A percentile compares a stretch with the other conserved stretches of the same genome.
Conservation (phyloP, 2,888 invertebrate genomes). For the Drosophila emarginata region DNA sequence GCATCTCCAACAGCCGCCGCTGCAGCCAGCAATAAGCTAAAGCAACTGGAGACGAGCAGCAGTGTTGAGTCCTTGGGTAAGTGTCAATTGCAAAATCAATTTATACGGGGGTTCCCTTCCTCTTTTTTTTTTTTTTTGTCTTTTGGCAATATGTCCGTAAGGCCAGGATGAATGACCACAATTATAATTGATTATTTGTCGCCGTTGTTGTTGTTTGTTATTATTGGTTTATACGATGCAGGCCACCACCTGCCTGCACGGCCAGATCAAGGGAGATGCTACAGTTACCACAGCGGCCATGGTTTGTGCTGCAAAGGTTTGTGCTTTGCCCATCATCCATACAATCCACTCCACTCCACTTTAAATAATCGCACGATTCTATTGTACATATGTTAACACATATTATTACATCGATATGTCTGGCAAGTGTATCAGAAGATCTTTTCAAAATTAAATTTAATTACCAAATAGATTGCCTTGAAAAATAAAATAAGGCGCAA, state of each 20-base stretch:
- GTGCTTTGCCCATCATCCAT: slow-evolving; percentile 38
- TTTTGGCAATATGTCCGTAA: slow-evolving; percentile 28
- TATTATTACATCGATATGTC: background rate
- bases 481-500: too few relatives aligned
- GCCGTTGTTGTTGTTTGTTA: slow-evolving; percentile 25
- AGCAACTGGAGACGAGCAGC: slow-evolving; percentile 70
- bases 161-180: slow-evolving; percentile 32
- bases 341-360: slow-evolving; percentile 1
- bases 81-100: slow-evolving; percentile 30
- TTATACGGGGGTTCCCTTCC: slow-evolving; percentile 14
- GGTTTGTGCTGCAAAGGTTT: slow-evolving; percentile 63
- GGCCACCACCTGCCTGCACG: slow-evolving; percentile 55
- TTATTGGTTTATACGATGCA: slow-evolving; percentile 56
- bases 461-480: too few relatives aligned
- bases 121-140: background rate
- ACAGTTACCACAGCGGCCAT: slow-evolving; percentile 39
- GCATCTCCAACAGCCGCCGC: slow-evolving; percentile 41
- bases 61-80: slow-evolving; percentile 82
- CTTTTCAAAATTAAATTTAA: too few relatives aligned
- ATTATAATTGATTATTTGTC: slow-evolving; percentile 36
- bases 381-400: slow-evolving; percentile 28
- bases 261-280: slow-evolving; percentile 58
- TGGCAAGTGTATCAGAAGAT: background rate
- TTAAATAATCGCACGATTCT: slow-evolving; percentile 48
- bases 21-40: slow-evolving; percentile 46